Evolutionary conservation across 1,140 invertebrate species (phyloP).

Genomic region (Acyrthosiphon pisum): DNA sequence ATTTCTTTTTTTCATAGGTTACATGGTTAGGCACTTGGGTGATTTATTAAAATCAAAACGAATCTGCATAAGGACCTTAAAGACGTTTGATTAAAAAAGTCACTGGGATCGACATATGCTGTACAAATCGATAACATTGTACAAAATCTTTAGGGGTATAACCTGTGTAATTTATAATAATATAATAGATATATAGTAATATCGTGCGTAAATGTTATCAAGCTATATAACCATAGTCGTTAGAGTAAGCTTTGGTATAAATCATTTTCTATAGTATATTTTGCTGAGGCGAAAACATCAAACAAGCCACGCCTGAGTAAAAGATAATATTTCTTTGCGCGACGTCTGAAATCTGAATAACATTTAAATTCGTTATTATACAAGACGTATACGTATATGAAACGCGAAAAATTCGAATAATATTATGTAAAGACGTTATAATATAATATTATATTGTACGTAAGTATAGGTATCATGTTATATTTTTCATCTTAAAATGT

Average conservation of each 20-base stretch:
- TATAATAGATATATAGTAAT: neutral
- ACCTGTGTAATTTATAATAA: neutral
- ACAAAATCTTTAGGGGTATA: neutral
- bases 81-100: neutral
- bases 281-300: neutral
- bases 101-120: neutral
- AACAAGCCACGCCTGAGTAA: neutral
- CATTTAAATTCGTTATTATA: constrained; percentile 11
- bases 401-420: neutral
- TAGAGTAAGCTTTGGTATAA: neutral
- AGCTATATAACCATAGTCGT: neutral
- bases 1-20: neutral
- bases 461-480: neutral
- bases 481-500: neutral
- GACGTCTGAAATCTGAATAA: neutral
- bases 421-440: no score
- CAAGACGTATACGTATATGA: neutral
- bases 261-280: neutral
- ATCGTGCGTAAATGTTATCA: neutral
- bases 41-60: neutral
- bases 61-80: neutral
- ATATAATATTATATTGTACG: neutral
- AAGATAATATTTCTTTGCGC: neutral
- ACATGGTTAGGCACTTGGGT: neutral
- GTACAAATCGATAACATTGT: neutral